Base-by-base conservation (phyloP, 2,113 vertebrate species). In the Dipodomys stephensi region DNA sequence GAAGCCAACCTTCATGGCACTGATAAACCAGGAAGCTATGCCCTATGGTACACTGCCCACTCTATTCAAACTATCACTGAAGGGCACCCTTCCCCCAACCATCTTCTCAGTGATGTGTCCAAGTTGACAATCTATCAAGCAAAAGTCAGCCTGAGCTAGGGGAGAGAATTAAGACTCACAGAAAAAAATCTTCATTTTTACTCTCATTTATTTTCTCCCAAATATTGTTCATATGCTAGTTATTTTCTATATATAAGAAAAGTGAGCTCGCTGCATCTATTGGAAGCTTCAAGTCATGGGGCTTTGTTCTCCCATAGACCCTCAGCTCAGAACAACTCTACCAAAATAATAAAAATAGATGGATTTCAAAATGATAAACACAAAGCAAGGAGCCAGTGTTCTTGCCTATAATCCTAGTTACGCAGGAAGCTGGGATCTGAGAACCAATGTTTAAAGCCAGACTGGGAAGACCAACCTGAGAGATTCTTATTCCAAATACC, bases 221-320 rank as follows among this genome's bases (percentile, higher is more conserved):
- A 53, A 62, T 15, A 28, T 19, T 64, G 7, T 20, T 15, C 8
- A 39, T 11, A 57, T 46, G 35, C 65, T 46, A 65, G 6, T 69
- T 22, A 60, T n/a, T 83, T 76, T 77, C 71, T 15, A 83, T 49
- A 19, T 0, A 68, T 22, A 13, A 25, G 18, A 39, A 27, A 27
- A 16, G 15, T n/a, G 18, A 30, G 11, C 35, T 23, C 49, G 46
- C 28, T 10, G 15, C 4, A 53, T 44, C 20, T 27, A 69, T 0
- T 6, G 39, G 35, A 19, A 53, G 25, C 2, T 2, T n/a, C 0
- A 12, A 39, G 4, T 8, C 30, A n/a, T 22, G 2, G 44, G 30
- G 44, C 57, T 49, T 32, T 67, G 49, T 88, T 60, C 49, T 72
- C 30, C 44, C 22, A 32, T 3, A 25, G 57, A 30, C 22, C 7